A percentile compares a stretch with the other conserved stretches of the same genome.
Evolutionary conservation across 2,888 invertebrate species (phyloP).

Genomic region (Chloroclystis v-ata): DNA sequence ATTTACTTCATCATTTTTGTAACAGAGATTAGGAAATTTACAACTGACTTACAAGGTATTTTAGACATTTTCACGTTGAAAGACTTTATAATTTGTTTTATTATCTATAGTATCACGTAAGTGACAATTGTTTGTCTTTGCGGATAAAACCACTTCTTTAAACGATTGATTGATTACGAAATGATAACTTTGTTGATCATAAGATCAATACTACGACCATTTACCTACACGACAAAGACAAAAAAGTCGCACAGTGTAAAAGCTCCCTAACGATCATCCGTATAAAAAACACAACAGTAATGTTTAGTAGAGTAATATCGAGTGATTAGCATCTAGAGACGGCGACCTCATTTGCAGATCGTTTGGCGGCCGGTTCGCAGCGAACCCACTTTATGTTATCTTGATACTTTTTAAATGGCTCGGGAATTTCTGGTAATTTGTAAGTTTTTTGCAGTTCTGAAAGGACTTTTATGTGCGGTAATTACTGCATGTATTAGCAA

Average conservation of each 20-base stretch:
- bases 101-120: too few species aligned
- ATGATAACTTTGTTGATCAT: too few species aligned
- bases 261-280: constrained; percentile 41
- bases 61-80: too few species aligned
- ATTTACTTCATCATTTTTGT: too few species aligned
- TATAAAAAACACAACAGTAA: constrained; percentile 41
- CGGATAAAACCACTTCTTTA: too few species aligned
- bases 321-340: constrained; percentile 44
- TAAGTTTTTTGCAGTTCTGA: constrained; percentile 1
- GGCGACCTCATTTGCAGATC: constrained; percentile 20
- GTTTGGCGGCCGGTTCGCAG: constrained; percentile 18
- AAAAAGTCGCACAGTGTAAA: constrained; percentile 16
- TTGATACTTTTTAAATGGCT: constrained; percentile 12
- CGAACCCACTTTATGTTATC: constrained; percentile 14
- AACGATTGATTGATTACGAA: too few species aligned
- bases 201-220: too few species aligned
- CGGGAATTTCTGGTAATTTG: constrained; percentile 2
- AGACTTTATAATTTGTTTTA: too few species aligned
- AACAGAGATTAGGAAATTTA: too few species aligned
- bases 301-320: constrained; percentile 40
- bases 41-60: too few species aligned
- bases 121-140: too few species aligned
- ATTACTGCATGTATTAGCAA: too few species aligned
- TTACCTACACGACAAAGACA: neutral
- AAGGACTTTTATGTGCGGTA: neutral